A percentile compares a stretch with the other conserved stretches of the same genome.
phyloP scores from a whole-genome alignment of 2,888 invertebrate species.

The Yponomeuta sedellus region DNA sequence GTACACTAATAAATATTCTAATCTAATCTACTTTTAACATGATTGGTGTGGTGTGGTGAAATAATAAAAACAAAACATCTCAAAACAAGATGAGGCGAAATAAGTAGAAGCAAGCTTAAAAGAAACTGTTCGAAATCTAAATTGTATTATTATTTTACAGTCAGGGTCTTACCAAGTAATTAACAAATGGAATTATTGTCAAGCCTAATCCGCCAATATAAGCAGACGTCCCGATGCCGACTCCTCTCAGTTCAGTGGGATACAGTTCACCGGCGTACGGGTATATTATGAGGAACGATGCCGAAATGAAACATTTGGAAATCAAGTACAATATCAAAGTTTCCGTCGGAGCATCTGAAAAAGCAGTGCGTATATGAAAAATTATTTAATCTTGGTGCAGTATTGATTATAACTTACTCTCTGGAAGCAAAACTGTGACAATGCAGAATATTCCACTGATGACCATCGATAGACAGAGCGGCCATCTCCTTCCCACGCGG shows the following conservation, averaged over 20 bases:
- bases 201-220: conserved; percentile 93
- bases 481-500: conserved; percentile 91
- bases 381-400: too few relatives aligned
- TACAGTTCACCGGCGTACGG: conserved; percentile 95
- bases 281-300: conserved; percentile 93
- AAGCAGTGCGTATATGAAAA: conserved; percentile 19
- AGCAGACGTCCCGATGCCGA: conserved; percentile 93
- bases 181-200: conserved; percentile 93
- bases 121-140: not conserved
- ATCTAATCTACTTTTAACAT: too few relatives aligned
- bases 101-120: too few relatives aligned
- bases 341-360: conserved; percentile 82
- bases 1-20: too few relatives aligned
- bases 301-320: conserved; percentile 92
- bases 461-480: conserved; percentile 89
- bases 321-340: conserved; percentile 86
- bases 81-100: not conserved
- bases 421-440: conserved; percentile 87
- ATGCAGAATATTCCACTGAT: conserved; percentile 90
- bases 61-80: not conserved
- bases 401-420: conserved; percentile 68
- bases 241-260: conserved; percentile 91
- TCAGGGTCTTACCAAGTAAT: conserved; percentile 83
- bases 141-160: not conserved
- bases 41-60: too few relatives aligned